A percentile compares a stretch with the other conserved stretches of the same genome.
These are phyloP conservation scores for Gymnoscopelus braueri DNA, from an alignment of 2,797 vertebrate genomes.

Conservation along the genomic window DNA sequence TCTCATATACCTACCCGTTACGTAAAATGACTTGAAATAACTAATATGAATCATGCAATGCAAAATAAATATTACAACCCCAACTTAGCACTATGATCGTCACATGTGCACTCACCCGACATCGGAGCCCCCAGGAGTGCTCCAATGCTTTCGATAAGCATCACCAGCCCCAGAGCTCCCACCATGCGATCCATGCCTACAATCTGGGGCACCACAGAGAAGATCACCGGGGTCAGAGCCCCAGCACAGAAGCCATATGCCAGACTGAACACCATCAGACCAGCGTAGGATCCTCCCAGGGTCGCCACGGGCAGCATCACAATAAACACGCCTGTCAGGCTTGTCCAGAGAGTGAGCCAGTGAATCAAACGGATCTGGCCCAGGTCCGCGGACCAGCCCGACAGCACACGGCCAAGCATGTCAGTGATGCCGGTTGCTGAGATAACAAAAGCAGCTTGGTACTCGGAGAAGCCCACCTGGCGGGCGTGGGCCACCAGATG, in stretches of 20 bases:
- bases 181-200: conserved; percentile 83
- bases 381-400: conserved; percentile 86
- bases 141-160: conserved; percentile 88
- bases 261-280: conserved; percentile 76
- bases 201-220: conserved; percentile 84
- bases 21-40: no score
- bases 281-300: conserved; percentile 59
- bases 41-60: no score
- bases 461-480: conserved; percentile 82
- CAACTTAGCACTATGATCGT: no score
- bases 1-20: no score
- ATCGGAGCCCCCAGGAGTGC: conserved; percentile 89
- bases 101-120: conserved; percentile 81
- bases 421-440: conserved; percentile 85
- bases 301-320: conserved; percentile 83
- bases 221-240: conserved; percentile 86
- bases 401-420: conserved; percentile 85
- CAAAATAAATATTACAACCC: no score
- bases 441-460: conserved; percentile 85
- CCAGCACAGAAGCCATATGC: conserved; percentile 89
- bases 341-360: conserved; percentile 81
- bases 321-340: conserved; percentile 78
- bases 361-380: conserved; percentile 75
- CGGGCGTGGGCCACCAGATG: conserved; percentile 88
- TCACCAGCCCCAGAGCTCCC: conserved; percentile 87